Percentiles rank a stretch among this genome's conserved stretches.
Conservation (phyloP, 2,113 vertebrate genomes). For the Dicerorhinus sumatrensis region DNA sequence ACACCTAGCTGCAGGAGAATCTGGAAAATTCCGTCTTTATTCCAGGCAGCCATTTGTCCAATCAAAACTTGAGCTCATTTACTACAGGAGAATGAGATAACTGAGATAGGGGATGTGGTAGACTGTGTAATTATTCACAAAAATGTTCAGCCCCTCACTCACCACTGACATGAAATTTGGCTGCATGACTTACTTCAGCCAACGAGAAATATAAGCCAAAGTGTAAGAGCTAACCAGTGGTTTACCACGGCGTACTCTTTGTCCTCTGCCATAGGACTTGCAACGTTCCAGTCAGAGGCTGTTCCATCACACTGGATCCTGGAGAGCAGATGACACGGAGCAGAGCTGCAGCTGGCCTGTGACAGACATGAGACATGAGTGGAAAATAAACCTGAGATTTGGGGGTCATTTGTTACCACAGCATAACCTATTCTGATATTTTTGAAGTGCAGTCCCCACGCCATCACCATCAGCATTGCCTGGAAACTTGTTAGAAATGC, state of each 20-base stretch:
- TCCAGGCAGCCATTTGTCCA: background rate
- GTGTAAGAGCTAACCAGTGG: background rate
- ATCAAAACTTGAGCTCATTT: background rate
- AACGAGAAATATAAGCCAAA: slow-evolving; percentile 43
- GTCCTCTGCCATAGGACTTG: background rate
- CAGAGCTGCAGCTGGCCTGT: background rate
- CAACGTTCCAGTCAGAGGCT: background rate
- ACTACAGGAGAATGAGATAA: background rate
- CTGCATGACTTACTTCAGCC: background rate
- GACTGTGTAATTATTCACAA: background rate
- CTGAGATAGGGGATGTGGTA: too few species aligned
- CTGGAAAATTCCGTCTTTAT: background rate
- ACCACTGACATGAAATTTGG: background rate
- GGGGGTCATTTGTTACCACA: background rate
- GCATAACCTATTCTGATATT: background rate
- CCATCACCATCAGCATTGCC: background rate
- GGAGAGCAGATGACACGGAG: background rate
- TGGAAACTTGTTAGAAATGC: background rate
- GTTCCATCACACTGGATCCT: background rate
- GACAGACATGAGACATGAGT: background rate
- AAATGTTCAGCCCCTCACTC: background rate
- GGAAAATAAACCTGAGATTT: background rate
- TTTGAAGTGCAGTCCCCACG: background rate
- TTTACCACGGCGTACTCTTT: background rate
- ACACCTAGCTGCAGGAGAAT: background rate